A percentile compares a stretch with the other conserved stretches of the same genome.
Conservation (phyloP, 2,797 vertebrate species). For the Spinus olivaceus region DNA sequence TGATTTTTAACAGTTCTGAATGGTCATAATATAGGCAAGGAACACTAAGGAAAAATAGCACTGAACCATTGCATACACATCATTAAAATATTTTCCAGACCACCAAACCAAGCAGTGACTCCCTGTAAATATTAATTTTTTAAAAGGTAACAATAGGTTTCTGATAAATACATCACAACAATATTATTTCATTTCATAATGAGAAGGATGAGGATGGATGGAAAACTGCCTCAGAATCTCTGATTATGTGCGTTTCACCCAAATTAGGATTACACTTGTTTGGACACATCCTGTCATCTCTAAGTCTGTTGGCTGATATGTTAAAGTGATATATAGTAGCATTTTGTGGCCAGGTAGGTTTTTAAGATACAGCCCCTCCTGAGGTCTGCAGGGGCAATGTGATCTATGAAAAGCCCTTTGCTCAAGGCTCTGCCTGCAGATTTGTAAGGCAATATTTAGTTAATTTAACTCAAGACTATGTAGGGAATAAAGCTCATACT, state of each 20-base stretch:
- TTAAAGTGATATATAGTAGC: neutral
- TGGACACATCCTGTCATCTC: neutral
- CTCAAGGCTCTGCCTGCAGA: neutral
- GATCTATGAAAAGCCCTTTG: neutral
- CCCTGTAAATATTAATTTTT: neutral
- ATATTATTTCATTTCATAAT: neutral
- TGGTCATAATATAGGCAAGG: neutral
- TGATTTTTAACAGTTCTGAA: neutral
- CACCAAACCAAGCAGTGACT: neutral
- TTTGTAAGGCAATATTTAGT: neutral
- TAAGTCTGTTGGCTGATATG: neutral
- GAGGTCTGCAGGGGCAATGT: neutral
- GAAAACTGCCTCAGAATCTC: neutral
- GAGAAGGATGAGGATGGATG: neutral
- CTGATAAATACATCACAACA: neutral
- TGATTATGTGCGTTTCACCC: neutral
- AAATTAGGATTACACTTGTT: neutral
- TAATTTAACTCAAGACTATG: neutral
- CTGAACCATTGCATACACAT: neutral
- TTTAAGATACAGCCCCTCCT: neutral
- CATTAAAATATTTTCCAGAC: neutral
- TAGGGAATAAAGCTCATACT: neutral
- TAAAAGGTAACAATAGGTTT: neutral
- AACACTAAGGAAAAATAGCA: neutral
- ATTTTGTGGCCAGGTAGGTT: neutral